phyloP scores from a whole-genome alignment of 2,797 vertebrate species.

The Spatula versicolor region DNA sequence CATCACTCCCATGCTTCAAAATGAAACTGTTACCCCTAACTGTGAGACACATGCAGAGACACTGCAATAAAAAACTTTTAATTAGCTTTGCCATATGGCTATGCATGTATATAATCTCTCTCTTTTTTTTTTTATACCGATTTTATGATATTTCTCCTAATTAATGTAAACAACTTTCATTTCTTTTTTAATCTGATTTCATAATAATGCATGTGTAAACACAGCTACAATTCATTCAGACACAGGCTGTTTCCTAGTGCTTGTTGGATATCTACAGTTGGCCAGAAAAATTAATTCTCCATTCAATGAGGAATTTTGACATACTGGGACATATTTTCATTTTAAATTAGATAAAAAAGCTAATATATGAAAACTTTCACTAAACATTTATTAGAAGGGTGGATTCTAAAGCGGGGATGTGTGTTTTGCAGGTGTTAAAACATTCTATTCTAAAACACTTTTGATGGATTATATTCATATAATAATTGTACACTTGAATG shows the following conservation, averaged over 20 bases:
- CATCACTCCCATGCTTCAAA: neutral
- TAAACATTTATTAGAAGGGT: neutral
- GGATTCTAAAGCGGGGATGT: neutral
- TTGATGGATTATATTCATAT: neutral
- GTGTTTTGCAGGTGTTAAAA: constrained; percentile 40
- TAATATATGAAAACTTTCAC: neutral
- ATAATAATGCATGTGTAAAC: neutral
- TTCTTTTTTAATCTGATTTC: neutral
- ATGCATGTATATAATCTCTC: neutral
- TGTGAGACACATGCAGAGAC: neutral
- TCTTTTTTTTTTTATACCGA: neutral
- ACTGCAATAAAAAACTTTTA: neutral
- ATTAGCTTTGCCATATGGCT: neutral
- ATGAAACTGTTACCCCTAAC: neutral
- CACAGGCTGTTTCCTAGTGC: neutral
- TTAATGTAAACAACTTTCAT: neutral
- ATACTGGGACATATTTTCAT: neutral
- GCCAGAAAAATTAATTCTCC: neutral
- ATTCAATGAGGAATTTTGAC: neutral
- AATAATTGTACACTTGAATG: neutral
- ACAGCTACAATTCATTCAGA: neutral
- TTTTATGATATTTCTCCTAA: neutral
- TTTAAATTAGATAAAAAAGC: constrained; percentile 11
- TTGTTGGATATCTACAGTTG: neutral
- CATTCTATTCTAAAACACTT: neutral